These are phyloP conservation scores for Diacarnus erythraeanus DNA, from an alignment of 37 sponge, comb jelly and placozoan genomes.

Conservation along the genomic window DNA sequence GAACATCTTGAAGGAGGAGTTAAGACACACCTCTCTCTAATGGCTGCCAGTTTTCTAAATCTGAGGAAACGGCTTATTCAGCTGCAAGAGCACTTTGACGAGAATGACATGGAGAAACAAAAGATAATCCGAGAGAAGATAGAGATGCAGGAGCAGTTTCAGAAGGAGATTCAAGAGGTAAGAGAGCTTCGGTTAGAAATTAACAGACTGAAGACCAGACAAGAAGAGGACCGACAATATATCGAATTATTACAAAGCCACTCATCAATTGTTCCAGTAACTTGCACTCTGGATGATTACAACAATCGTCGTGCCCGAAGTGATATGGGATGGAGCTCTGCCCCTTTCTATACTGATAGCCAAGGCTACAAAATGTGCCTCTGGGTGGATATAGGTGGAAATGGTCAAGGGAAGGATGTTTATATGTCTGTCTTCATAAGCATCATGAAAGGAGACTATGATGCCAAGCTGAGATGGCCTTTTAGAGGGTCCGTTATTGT, in stretches of 20 bases:
- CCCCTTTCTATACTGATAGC: conserved; percentile 5
- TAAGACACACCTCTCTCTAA: background rate
- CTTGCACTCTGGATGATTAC: background rate
- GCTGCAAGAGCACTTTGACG: background rate
- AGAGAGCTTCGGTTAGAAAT: background rate
- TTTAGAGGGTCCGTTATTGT: conserved; percentile 13
- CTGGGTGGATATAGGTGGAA: conserved; percentile 11
- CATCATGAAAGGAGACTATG: conserved; percentile 31
- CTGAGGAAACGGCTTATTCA: background rate
- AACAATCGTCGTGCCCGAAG: background rate
- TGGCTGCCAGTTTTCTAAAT: background rate
- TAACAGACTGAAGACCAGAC: background rate
- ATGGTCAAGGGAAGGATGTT: conserved; percentile 16
- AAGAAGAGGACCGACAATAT: background rate
- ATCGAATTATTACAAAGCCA: background rate
- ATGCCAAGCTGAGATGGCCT: conserved; percentile 35
- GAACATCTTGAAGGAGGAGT: background rate
- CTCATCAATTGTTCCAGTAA: conserved; percentile 3
- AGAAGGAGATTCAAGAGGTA: background rate
- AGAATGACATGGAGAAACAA: background rate
- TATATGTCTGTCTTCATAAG: conserved; percentile 23
- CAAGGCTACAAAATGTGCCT: conserved; percentile 30
- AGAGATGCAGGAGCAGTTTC: background rate
- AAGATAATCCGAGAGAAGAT: background rate
- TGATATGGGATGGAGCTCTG: conserved; percentile 14